Evolutionary conservation across 2,797 vertebrate genomes (phyloP).

Genomic region (Florisuga fusca): DNA sequence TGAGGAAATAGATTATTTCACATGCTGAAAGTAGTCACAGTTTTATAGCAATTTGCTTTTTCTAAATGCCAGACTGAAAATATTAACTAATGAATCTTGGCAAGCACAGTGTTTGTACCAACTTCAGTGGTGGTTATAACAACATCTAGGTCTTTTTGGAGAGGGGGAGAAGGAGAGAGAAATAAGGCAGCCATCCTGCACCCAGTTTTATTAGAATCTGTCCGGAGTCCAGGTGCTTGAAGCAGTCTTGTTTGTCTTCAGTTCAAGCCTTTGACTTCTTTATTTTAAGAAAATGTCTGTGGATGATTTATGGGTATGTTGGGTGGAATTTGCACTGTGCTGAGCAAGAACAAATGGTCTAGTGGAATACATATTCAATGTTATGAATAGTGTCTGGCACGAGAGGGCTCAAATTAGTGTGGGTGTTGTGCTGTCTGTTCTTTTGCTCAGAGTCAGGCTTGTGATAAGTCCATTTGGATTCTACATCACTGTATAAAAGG

Average conservation of each 20-base stretch:
- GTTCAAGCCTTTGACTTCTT: background rate
- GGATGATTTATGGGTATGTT: slow-evolving; percentile 10
- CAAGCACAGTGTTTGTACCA: slow-evolving; percentile 3
- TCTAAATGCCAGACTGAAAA: slow-evolving; percentile 43
- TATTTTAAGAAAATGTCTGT: background rate
- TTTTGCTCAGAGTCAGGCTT: background rate
- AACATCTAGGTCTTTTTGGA: background rate
- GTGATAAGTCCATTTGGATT: background rate
- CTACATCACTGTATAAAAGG: background rate
- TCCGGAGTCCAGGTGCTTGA: background rate
- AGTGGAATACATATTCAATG: background rate
- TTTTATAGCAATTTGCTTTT: slow-evolving; percentile 47
- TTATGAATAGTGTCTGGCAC: background rate
- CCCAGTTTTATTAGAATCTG: background rate
- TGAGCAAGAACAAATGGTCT: slow-evolving; percentile 18
- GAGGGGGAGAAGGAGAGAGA: background rate
- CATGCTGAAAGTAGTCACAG: slow-evolving; percentile 55
- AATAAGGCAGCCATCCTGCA: background rate
- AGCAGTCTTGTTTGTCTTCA: slow-evolving; percentile 4
- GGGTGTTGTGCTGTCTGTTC: background rate
- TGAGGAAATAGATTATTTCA: slow-evolving; percentile 55
- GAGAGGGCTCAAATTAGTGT: background rate
- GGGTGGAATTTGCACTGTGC: background rate
- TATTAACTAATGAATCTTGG: slow-evolving; percentile 49
- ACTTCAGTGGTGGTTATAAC: background rate